Evolutionary conservation across 2,113 vertebrate species (phyloP).

Genomic region (Oryctolagus cuniculus): mOryCun1.1 NC_091435.1:62195501-62196000

Average conservation of each 20-base stretch:
- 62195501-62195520: neutral
- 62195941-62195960: neutral
- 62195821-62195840: neutral
- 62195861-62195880: neutral
- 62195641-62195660: neutral
- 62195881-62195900: neutral
- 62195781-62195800: neutral
- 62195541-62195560: neutral
- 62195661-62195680: neutral
- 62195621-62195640: neutral
- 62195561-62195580: neutral
- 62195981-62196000: neutral
- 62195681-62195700: constrained; percentile 29
- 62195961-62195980: neutral
- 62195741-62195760: neutral
- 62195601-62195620: neutral
- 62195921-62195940: neutral
- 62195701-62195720: constrained; percentile 1
- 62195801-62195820: constrained; percentile 10
- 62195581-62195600: neutral
- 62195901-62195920: neutral
- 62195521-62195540: neutral
- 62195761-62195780: neutral
- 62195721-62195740: neutral
- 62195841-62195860: neutral